These are phyloP conservation scores for Thysanoteuthis rhombus DNA, from an alignment of 2,888 invertebrate genomes.

Conservation along the genomic window DNA sequence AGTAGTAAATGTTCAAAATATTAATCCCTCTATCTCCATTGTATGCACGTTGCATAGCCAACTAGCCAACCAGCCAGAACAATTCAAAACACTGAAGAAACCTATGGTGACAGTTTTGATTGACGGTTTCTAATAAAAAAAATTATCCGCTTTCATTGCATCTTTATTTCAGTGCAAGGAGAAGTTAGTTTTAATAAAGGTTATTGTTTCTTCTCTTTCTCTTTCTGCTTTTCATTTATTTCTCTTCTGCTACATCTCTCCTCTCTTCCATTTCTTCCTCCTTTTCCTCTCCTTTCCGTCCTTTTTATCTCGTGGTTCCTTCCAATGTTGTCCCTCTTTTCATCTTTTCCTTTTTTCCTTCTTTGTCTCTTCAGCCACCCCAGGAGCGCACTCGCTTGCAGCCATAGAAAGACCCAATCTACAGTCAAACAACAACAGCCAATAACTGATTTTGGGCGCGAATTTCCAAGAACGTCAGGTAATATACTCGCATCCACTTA, in stretches of 20 bases:
- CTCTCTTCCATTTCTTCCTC: background rate
- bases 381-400: background rate
- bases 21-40: too few species aligned
- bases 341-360: background rate
- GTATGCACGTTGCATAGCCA: too few species aligned
- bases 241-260: background rate
- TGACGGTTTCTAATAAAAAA: too few species aligned
- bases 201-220: background rate
- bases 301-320: background rate
- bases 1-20: too few species aligned
- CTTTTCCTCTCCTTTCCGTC: background rate
- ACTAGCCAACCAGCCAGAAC: too few species aligned
- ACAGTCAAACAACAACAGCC: constrained; percentile 12
- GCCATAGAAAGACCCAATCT: background rate
- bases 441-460: background rate
- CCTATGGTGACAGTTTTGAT: too few species aligned
- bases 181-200: background rate
- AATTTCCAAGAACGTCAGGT: background rate
- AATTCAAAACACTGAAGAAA: too few species aligned
- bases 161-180: background rate
- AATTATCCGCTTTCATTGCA: background rate
- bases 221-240: background rate
- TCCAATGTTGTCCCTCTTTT: background rate
- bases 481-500: background rate
- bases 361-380: background rate